A percentile compares a stretch with the other conserved stretches of the same genome.
phyloP scores from a whole-genome alignment of 1,140 invertebrate genomes.

The Drosophila bipectinata region DNA sequence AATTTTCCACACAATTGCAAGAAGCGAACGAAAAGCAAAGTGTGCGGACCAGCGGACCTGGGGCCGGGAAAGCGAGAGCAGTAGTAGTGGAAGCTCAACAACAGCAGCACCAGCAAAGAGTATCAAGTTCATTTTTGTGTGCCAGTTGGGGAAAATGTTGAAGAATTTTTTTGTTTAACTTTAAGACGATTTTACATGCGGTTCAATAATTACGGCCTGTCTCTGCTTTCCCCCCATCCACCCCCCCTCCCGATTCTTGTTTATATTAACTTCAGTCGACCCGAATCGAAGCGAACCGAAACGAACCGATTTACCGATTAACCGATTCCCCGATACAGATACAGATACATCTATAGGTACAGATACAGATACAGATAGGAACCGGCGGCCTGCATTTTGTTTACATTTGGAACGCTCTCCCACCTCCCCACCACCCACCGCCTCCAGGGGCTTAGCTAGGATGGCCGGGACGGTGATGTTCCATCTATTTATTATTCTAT shows the following conservation, averaged over 20 bases:
- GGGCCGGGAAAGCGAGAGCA: neutral
- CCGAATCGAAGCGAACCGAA: slow-evolving; percentile 21
- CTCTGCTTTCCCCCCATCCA: slow-evolving; percentile 7
- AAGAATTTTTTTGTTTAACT: slow-evolving; percentile 36
- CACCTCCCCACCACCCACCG: slow-evolving; percentile 8
- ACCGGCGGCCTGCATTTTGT: slow-evolving; percentile 56
- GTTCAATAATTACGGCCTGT: slow-evolving; percentile 42
- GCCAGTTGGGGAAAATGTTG: slow-evolving; percentile 34
- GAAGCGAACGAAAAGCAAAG: slow-evolving; percentile 20
- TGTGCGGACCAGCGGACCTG: too few species aligned
- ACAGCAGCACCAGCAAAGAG: slow-evolving; percentile 1
- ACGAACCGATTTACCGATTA: slow-evolving; percentile 33
- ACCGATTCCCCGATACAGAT: slow-evolving; percentile 9
- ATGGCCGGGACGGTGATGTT: slow-evolving; percentile 23
- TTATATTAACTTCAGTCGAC: slow-evolving; percentile 72
- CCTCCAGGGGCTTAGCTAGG: slow-evolving; percentile 26
- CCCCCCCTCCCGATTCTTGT: slow-evolving; percentile 25
- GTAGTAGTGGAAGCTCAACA: slow-evolving; percentile 1
- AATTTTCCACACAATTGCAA: slow-evolving; percentile 79
- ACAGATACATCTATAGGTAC: neutral
- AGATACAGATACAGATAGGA: slow-evolving; percentile 31
- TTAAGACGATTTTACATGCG: slow-evolving; percentile 41
- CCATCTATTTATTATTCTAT: slow-evolving; percentile 76
- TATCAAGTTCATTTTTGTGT: slow-evolving; percentile 68
- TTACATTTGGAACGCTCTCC: slow-evolving; percentile 49